Base-by-base conservation (phyloP, 2,113 vertebrate genomes). In the Poeciliopsis occidentalis region DNA sequence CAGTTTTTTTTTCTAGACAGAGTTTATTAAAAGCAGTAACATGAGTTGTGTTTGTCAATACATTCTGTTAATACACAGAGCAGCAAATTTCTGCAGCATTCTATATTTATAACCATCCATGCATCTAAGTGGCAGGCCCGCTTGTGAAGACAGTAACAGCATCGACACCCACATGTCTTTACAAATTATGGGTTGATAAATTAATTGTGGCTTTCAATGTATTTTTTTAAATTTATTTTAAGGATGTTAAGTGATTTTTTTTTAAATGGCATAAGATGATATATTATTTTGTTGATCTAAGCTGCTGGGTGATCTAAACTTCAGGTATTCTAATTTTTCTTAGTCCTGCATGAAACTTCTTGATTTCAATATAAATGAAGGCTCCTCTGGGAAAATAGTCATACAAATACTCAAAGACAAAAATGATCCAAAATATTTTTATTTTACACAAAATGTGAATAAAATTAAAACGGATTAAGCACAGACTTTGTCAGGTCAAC, bases 11-110 rank as follows among this genome's bases (percentile, higher is more conserved):
- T 82, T 78, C 37, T 30, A 71, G 75, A 27, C 51, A 12, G 47
- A 74, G 60, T 69, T 85, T 80, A 83, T 85, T 84, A 85, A 87
- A 87, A 80, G 74, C 87, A 73, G 12, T 69, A 57, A 73, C 63
- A 37, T 64, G 73, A 85, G 69, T 75, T 51, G 80, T 47, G 73
- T 84, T 85, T 83, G 77, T 79, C 83, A 71, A 75, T 81, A 34
- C 71, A 24, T 70, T 81, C 61, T 41, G 71, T 71, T 51, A 60
- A 37, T 66, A 6, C 30, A 29, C 17, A 24, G 39, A 1, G 39
- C 37, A 15, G 12, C 67, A 24, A 29, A 27, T 57, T 31, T 57
- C 62, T 27, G 29, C 37, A 1, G 27, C 24, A 63, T 72, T 72
- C 39, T 47, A 63, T 72, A 32, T 29, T 74, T 64, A 19, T 26